These are phyloP conservation scores for Nematolebias whitei DNA, from an alignment of 2,113 vertebrate genomes.

Conservation along the genomic window DNA sequence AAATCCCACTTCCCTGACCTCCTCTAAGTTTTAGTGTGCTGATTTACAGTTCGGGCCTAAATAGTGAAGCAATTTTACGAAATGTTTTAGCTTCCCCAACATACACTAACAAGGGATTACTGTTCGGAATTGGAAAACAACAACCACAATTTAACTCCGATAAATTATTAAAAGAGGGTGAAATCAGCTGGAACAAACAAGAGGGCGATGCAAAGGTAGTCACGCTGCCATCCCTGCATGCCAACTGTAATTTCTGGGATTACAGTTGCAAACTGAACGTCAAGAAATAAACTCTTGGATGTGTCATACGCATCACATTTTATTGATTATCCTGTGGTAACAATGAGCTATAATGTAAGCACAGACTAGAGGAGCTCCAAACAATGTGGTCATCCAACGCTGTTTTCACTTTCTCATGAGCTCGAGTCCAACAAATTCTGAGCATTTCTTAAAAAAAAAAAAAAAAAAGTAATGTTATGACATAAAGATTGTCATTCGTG, in stretches of 20 bases:
- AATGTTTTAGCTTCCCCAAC: constrained; percentile 39
- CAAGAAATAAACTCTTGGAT: constrained; percentile 38
- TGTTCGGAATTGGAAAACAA: neutral
- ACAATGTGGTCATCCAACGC: constrained; percentile 36
- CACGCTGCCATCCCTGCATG: constrained; percentile 1
- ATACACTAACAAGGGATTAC: constrained; percentile 22
- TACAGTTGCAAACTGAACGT: constrained; percentile 26
- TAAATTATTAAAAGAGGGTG: constrained; percentile 2
- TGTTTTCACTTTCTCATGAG: constrained; percentile 43
- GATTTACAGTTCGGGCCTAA: constrained; percentile 52
- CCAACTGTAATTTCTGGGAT: constrained; percentile 21
- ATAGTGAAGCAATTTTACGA: constrained; percentile 52
- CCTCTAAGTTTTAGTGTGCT: constrained; percentile 46
- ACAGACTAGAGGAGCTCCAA: constrained; percentile 42
- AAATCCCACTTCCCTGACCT: constrained; percentile 44
- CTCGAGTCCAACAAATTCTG: constrained; percentile 31
- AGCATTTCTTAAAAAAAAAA: no score
- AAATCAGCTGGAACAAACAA: constrained; percentile 25
- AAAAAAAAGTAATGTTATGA: constrained; percentile 13
- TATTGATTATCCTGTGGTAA: constrained; percentile 57
- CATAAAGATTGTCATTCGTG: constrained; percentile 29
- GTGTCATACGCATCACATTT: constrained; percentile 49
- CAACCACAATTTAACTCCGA: neutral
- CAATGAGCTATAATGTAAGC: constrained; percentile 60
- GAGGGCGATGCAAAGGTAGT: constrained; percentile 2